Percentiles rank a stretch among this genome's conserved stretches.
Evolutionary conservation across 2,113 vertebrate genomes (phyloP).

Genomic region (Solea solea): DNA sequence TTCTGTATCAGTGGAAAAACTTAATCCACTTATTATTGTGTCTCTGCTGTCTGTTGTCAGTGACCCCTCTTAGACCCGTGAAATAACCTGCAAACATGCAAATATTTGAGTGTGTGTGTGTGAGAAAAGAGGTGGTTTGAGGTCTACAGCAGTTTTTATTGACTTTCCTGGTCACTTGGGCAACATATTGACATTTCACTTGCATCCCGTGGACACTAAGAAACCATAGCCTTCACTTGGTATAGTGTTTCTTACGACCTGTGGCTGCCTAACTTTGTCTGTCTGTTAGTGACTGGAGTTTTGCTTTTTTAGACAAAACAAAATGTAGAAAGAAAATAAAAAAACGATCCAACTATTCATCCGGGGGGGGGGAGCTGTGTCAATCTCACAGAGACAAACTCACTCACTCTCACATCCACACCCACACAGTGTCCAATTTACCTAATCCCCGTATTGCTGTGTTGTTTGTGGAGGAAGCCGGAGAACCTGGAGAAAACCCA

Average conservation of each 20-base stretch:
- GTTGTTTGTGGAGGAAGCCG: too few species aligned
- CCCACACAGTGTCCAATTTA: too few species aligned
- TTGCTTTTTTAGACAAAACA: not conserved
- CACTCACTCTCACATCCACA: too few species aligned
- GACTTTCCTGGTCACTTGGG: not conserved
- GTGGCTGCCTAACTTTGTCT: too few species aligned
- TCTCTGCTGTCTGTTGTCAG: conserved; percentile 23
- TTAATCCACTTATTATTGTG: conserved; percentile 59
- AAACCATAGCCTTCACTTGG: not conserved
- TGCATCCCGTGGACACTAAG: not conserved
- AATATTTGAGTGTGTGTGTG: not conserved
- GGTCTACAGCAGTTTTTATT: not conserved
- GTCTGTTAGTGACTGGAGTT: not conserved
- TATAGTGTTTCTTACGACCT: too few species aligned
- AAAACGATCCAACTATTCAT: too few species aligned
- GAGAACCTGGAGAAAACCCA: too few species aligned
- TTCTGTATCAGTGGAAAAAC: conserved; percentile 37
- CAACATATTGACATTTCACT: not conserved
- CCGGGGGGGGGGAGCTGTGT: too few species aligned
- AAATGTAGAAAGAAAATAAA: not conserved
- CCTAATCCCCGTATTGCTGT: too few species aligned
- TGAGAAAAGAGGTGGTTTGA: not conserved
- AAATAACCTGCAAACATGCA: not conserved
- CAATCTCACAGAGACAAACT: too few species aligned
- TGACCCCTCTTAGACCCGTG: conserved; percentile 32